Percentiles rank a stretch among this genome's conserved stretches.
Conservation (phyloP, 2,113 vertebrate genomes). For the Indri indri region DNA sequence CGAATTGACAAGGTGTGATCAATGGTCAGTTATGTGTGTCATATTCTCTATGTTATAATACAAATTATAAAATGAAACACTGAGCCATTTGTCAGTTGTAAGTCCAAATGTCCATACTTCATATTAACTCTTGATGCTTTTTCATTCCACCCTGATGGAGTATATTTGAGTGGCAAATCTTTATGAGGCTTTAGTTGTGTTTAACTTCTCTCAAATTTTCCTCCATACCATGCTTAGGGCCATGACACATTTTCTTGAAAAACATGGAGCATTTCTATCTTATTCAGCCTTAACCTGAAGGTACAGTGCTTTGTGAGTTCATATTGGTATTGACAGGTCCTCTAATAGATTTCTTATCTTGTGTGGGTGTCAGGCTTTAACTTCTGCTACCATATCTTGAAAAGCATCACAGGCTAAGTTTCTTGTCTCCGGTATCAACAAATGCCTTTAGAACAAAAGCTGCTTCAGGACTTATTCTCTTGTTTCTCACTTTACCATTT, state of each 20-base stretch:
- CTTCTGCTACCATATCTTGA: neutral
- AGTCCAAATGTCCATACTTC: too few species aligned
- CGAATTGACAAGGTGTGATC: too few species aligned
- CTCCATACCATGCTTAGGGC: neutral
- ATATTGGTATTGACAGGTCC: neutral
- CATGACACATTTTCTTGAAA: neutral
- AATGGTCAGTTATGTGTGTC: too few species aligned
- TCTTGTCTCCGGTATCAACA: neutral
- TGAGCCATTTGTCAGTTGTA: too few species aligned
- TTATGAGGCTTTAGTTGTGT: neutral
- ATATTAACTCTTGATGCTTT: neutral
- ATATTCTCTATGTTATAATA: too few species aligned
- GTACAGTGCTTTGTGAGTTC: neutral
- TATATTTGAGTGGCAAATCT: neutral
- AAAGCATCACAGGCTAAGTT: neutral
- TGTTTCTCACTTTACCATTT: neutral
- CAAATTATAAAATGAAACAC: too few species aligned
- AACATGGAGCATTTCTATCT: neutral
- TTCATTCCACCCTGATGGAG: neutral
- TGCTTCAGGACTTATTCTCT: neutral
- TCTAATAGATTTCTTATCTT: neutral
- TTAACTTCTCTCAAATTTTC: neutral
- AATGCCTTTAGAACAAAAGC: neutral
- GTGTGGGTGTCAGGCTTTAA: neutral
- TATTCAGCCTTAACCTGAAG: neutral